Evolutionary conservation across 2,797 vertebrate species (phyloP).

Genomic region (Morelia viridis): DNA sequence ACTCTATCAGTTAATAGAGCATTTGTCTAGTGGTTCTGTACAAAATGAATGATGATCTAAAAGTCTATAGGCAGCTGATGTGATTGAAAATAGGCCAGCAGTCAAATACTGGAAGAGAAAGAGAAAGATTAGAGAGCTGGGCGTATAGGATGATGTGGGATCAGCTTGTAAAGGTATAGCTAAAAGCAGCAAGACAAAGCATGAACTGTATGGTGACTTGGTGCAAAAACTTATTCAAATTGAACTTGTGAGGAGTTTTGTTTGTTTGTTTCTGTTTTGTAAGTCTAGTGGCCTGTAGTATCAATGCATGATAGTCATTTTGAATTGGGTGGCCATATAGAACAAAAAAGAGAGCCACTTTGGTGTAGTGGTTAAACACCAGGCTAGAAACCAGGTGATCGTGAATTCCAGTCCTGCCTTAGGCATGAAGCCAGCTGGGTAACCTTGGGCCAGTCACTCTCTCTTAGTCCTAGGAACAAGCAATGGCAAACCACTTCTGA

Average conservation of each 20-base stretch:
- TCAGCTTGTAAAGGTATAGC: background rate
- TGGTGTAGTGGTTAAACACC: background rate
- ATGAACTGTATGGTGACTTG: background rate
- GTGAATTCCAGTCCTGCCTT: background rate
- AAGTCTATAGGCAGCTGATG: background rate
- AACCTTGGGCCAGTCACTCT: background rate
- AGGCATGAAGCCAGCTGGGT: background rate
- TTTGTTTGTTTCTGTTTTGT: background rate
- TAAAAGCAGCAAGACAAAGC: background rate
- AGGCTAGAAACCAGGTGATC: background rate
- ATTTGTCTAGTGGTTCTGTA: background rate
- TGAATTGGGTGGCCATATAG: background rate
- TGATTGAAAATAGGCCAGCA: background rate
- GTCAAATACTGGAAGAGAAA: background rate
- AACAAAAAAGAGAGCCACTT: background rate
- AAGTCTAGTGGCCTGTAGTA: background rate
- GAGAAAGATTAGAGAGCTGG: background rate
- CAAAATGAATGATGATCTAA: background rate
- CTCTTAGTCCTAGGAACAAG: background rate
- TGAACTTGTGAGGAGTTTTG: background rate
- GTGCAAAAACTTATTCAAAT: background rate
- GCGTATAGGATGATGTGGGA: background rate
- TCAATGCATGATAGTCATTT: background rate
- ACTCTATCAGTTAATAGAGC: background rate
- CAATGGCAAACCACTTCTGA: background rate